Percentiles rank a stretch among this genome's conserved stretches.
Evolutionary conservation across 64 coral and sea anemone genomes (phyloP).

Genomic region (Pocillopora damicornis): DNA sequence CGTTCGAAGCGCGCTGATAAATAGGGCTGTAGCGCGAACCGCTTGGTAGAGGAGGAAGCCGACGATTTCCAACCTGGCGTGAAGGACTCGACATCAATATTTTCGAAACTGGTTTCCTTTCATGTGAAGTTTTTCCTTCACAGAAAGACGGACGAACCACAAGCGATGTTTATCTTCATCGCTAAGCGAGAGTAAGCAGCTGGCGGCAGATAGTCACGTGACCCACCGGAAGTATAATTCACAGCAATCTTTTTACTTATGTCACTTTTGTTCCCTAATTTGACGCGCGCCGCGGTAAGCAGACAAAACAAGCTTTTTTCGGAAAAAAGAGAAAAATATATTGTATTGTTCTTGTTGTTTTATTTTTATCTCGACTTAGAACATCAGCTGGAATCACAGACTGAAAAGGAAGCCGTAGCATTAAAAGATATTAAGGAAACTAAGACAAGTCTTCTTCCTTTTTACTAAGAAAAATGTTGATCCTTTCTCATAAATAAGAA

Average conservation of each 20-base stretch:
- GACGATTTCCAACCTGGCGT: conserved; percentile 55
- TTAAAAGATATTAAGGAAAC: too few relatives aligned
- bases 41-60: conserved; percentile 54
- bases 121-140: conserved; percentile 9
- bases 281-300: neutral
- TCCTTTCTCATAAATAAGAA: too few relatives aligned
- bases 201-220: conserved; percentile 3
- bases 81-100: conserved; percentile 68
- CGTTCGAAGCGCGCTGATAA: conserved; percentile 36
- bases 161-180: conserved; percentile 41
- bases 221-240: neutral
- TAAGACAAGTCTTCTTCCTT: too few relatives aligned
- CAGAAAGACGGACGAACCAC: neutral
- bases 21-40: conserved; percentile 32
- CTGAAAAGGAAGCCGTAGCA: too few relatives aligned
- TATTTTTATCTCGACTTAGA: too few relatives aligned
- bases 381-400: too few relatives aligned
- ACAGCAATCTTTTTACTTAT: too few relatives aligned
- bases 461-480: too few relatives aligned
- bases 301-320: neutral
- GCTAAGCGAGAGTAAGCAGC: conserved; percentile 17
- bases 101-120: neutral
- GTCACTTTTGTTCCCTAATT: too few relatives aligned
- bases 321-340: too few relatives aligned
- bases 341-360: too few relatives aligned